These are phyloP conservation scores for Mayetiola destructor DNA, from an alignment of 2,888 invertebrate genomes.

Conservation along the genomic window DNA sequence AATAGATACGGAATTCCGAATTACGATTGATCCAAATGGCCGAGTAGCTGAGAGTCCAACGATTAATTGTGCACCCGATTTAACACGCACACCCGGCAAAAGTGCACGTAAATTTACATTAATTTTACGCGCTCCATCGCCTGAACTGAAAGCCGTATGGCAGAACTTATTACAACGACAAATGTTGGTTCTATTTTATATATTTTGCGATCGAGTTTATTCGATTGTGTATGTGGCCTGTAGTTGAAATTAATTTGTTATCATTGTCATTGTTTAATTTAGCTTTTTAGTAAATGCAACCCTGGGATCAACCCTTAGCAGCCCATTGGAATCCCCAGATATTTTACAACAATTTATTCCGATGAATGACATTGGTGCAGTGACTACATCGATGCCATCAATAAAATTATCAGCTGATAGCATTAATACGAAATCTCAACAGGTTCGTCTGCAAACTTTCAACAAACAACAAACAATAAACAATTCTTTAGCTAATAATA, in stretches of 20 bases:
- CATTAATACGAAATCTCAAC: conserved; percentile 25
- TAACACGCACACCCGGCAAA: conserved; percentile 47
- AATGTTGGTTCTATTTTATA: conserved; percentile 47
- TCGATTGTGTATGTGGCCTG: not conserved
- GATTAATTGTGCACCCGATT: conserved; percentile 55
- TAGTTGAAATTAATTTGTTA: not conserved
- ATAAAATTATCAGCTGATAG: conserved; percentile 35
- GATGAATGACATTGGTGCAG: conserved; percentile 32
- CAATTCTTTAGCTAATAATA: too few species aligned
- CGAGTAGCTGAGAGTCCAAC: conserved; percentile 51
- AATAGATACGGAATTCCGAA: conserved; percentile 70
- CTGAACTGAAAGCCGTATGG: conserved; percentile 80
- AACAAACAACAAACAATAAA: not conserved
- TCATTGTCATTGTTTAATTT: conserved; percentile 23
- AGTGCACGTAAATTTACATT: conserved; percentile 51
- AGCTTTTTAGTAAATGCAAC: conserved; percentile 74
- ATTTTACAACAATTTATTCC: conserved; percentile 38
- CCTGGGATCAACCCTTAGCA: conserved; percentile 60
- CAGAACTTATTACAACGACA: conserved; percentile 75
- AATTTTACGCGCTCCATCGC: conserved; percentile 62
- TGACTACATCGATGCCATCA: conserved; percentile 33
- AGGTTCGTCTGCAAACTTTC: conserved; percentile 36
- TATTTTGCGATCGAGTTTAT: not conserved
- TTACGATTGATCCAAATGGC: conserved; percentile 53
- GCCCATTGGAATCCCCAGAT: conserved; percentile 71